Evolutionary conservation across 30 jellyfish, hydroid and myxozoan species (phyloP).

Genomic region (Nemopilema nomurai): DNA sequence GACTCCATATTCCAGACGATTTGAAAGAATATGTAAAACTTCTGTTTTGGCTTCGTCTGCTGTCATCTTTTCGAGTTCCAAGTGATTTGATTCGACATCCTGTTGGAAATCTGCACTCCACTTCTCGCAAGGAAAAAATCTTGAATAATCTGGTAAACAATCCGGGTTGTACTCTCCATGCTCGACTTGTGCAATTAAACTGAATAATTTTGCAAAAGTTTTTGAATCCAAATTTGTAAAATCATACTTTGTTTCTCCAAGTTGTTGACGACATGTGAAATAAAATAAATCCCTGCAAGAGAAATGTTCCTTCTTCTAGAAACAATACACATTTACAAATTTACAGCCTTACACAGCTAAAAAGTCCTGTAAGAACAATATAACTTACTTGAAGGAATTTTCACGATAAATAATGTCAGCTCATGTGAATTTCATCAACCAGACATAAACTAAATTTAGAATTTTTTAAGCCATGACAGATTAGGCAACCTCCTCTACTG

Average conservation of each 20-base stretch:
- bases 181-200: slow-evolving; percentile 84
- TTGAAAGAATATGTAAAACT: slow-evolving; percentile 58
- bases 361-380: too few relatives aligned
- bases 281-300: slow-evolving; percentile 82
- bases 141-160: slow-evolving; percentile 76
- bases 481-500: slow-evolving; percentile 9
- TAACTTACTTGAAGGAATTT: neutral
- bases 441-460: slow-evolving; percentile 2
- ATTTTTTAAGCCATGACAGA: neutral
- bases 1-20: slow-evolving; percentile 83
- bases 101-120: slow-evolving; percentile 87
- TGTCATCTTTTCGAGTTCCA: slow-evolving; percentile 68
- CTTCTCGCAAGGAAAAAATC: slow-evolving; percentile 57
- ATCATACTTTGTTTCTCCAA: slow-evolving; percentile 61
- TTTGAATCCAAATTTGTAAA: slow-evolving; percentile 48
- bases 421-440: neutral
- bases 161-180: slow-evolving; percentile 90
- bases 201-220: slow-evolving; percentile 53
- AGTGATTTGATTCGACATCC: slow-evolving; percentile 72
- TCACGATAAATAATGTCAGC: neutral
- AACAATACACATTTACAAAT: neutral
- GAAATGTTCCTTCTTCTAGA: neutral
- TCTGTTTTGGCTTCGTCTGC: slow-evolving; percentile 80
- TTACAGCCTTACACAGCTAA: neutral
- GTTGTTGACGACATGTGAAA: slow-evolving; percentile 58